Percentiles rank a stretch among this genome's conserved stretches.
These are phyloP conservation scores for Buceros bicornis DNA, from an alignment of 2,797 vertebrate genomes.

Conservation along the genomic window DNA sequence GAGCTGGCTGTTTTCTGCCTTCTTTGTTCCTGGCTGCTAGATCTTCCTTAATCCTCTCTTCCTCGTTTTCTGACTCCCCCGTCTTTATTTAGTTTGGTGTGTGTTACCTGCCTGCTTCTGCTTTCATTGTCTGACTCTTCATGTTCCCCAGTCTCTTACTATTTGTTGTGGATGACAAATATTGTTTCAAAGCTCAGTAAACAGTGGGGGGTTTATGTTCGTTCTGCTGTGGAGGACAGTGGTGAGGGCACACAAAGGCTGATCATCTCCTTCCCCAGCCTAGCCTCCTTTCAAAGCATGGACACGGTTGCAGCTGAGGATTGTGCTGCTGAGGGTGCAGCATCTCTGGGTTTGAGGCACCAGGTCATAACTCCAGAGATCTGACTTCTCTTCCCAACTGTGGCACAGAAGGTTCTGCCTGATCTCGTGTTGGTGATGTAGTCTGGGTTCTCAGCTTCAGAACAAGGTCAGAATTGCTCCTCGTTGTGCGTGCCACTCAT, in stretches of 20 bases:
- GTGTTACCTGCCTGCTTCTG: background rate
- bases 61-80: background rate
- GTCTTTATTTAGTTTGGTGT: background rate
- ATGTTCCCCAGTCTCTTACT: background rate
- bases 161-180: background rate
- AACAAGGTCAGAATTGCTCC: background rate
- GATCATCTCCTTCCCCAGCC: background rate
- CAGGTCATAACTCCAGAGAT: background rate
- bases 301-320: accelerated
- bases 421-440: accelerated
- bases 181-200: background rate
- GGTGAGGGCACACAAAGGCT: background rate
- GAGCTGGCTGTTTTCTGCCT: background rate
- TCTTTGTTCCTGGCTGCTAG: background rate
- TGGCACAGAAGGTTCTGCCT: background rate
- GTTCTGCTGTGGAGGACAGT: background rate
- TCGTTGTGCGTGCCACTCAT: accelerated
- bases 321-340: background rate
- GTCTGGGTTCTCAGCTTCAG: background rate
- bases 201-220: background rate
- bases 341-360: background rate
- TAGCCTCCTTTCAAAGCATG: accelerated
- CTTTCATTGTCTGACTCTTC: background rate
- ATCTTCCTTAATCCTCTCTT: background rate
- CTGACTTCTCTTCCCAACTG: background rate